Conservation (phyloP, 1,140 invertebrate genomes). For the Brachystomella parvula region DNA sequence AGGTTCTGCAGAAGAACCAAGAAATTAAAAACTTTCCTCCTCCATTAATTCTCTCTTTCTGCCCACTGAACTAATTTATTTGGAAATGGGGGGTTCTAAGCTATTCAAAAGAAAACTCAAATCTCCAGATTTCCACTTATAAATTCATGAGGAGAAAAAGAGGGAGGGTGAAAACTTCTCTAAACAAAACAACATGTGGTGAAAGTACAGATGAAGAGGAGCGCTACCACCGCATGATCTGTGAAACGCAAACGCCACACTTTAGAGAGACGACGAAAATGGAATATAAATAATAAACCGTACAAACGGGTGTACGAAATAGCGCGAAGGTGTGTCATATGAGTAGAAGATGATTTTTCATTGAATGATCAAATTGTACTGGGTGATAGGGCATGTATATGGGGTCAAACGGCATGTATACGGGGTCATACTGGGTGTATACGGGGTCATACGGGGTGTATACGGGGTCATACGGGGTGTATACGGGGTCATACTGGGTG, state of each 20-base stretch:
- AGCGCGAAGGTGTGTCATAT: too few species aligned
- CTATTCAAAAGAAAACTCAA: background rate
- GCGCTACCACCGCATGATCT: too few species aligned
- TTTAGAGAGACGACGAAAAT: background rate
- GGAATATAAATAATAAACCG: too few species aligned
- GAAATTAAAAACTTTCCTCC: constrained; percentile 5
- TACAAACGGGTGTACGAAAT: too few species aligned
- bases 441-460: too few species aligned
- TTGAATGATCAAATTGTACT: too few species aligned
- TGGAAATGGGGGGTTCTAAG: background rate
- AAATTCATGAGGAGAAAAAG: constrained; percentile 2
- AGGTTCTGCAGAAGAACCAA: background rate
- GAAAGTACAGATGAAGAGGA: background rate
- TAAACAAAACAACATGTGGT: background rate
- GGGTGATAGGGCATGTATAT: too few species aligned
- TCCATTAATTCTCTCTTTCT: background rate
- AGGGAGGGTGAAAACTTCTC: background rate
- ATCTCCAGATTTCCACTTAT: background rate
- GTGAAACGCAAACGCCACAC: background rate
- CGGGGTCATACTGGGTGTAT: too few species aligned
- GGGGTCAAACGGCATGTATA: too few species aligned
- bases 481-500: too few species aligned
- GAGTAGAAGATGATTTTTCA: too few species aligned
- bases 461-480: too few species aligned
- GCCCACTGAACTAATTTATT: background rate